These are phyloP conservation scores for Hetaerina titia DNA, from an alignment of 2,888 invertebrate genomes.

Conservation along the genomic window DNA sequence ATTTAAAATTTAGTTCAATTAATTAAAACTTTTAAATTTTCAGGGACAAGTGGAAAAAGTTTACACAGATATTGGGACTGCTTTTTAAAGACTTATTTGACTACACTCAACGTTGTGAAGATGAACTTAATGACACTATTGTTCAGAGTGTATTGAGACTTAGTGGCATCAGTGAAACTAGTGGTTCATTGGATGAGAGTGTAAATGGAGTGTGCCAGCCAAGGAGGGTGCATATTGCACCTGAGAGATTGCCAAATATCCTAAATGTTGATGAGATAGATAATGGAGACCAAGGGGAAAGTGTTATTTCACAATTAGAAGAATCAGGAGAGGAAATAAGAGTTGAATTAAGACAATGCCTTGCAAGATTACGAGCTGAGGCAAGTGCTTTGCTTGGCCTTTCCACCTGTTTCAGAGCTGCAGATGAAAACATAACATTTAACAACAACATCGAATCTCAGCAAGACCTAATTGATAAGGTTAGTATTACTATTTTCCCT, in stretches of 20 bases:
- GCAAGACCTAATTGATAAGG: conserved; percentile 42
- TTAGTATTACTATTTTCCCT: neutral
- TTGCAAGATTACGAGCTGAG: conserved; percentile 84
- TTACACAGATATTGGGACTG: conserved; percentile 83
- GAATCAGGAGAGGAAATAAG: conserved; percentile 71
- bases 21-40: conserved; percentile 70
- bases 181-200: neutral
- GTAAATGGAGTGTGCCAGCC: neutral
- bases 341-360: conserved; percentile 84
- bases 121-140: conserved; percentile 87
- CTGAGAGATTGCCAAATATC: conserved; percentile 79
- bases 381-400: conserved; percentile 85
- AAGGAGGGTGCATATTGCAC: conserved; percentile 84
- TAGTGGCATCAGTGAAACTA: conserved; percentile 49
- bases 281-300: neutral
- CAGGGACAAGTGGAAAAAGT: conserved; percentile 84
- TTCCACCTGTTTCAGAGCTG: conserved; percentile 74
- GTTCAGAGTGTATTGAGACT: conserved; percentile 81
- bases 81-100: conserved; percentile 85
- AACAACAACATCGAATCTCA: neutral
- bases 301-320: neutral
- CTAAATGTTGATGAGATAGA: neutral
- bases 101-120: conserved; percentile 87
- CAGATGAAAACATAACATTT: neutral
- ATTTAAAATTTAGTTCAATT: too few relatives aligned